Evolutionary conservation across 2,888 invertebrate genomes (phyloP).

Genomic region (Scaptomyza flava): DNA sequence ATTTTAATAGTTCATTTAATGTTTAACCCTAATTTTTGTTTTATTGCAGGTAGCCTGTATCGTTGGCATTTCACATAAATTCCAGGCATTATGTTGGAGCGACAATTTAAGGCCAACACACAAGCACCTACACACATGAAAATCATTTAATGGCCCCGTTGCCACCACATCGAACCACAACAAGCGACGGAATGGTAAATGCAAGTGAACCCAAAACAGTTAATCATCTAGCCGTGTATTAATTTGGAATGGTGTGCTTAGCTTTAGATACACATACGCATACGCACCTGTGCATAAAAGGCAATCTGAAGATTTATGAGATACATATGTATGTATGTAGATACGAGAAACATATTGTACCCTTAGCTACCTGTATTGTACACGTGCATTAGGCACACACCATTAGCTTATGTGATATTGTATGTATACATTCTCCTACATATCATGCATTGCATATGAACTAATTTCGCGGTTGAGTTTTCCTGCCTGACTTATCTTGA

Average conservation of each 20-base stretch:
- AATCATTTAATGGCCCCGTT: slow-evolving; percentile 17
- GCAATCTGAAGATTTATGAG: slow-evolving; percentile 27
- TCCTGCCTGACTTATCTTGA: slow-evolving; percentile 5
- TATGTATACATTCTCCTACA: not conserved
- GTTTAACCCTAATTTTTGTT: not conserved
- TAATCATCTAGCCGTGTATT: slow-evolving; percentile 43
- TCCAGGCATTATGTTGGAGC: slow-evolving; percentile 12
- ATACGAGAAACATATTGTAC: slow-evolving; percentile 8
- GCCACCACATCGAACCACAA: not conserved
- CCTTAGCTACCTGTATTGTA: slow-evolving; percentile 1
- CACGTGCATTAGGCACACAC: not conserved
- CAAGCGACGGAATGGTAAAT: slow-evolving; percentile 13
- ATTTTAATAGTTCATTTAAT: not conserved
- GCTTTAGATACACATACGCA: slow-evolving; percentile 1
- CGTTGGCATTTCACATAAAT: slow-evolving; percentile 24
- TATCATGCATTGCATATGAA: slow-evolving; percentile 37
- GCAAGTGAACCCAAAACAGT: slow-evolving; percentile 15
- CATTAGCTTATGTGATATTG: slow-evolving; percentile 13
- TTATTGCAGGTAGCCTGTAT: not conserved
- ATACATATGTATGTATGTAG: not conserved
- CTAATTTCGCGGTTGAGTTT: slow-evolving; percentile 43
- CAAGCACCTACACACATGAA: slow-evolving; percentile 1
- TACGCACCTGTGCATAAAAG: slow-evolving; percentile 5
- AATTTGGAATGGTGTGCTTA: slow-evolving; percentile 22
- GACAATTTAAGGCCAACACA: slow-evolving; percentile 10